Conservation (phyloP, 2,797 vertebrate genomes). For the Cyclopterus lumpus region DNA sequence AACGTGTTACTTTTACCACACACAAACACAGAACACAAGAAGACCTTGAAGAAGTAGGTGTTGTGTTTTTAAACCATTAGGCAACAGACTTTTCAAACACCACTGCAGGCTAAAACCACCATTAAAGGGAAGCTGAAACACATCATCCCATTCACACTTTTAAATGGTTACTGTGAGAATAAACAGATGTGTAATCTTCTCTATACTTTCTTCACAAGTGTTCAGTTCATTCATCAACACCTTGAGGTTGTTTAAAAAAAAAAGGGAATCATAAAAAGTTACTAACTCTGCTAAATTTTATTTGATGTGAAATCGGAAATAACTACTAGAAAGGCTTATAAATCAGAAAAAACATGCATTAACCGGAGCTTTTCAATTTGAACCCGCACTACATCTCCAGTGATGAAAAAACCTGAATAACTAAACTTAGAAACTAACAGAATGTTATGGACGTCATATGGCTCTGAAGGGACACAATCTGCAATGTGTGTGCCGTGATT, state of each 20-base stretch:
- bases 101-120: constrained; percentile 40
- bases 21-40: constrained; percentile 17
- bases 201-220: constrained; percentile 18
- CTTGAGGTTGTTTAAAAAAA: constrained; percentile 1
- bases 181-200: constrained; percentile 56
- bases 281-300: neutral
- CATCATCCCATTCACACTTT: constrained; percentile 68
- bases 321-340: neutral
- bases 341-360: constrained; percentile 1
- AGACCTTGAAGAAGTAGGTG: constrained; percentile 43
- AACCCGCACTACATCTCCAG: constrained; percentile 11
- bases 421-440: constrained; percentile 7
- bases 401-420: constrained; percentile 25
- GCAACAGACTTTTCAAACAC: constrained; percentile 50
- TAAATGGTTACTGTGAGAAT: constrained; percentile 55
- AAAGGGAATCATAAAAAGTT: constrained; percentile 24
- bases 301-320: constrained; percentile 17
- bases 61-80: constrained; percentile 56
- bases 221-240: constrained; percentile 34
- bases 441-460: neutral
- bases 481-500: constrained; percentile 12
- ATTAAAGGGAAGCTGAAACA: constrained; percentile 47
- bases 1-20: neutral
- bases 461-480: constrained; percentile 8
- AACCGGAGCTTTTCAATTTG: constrained; percentile 2